Conservation (phyloP, 2,888 invertebrate species). For the Atherix ibis region DNA sequence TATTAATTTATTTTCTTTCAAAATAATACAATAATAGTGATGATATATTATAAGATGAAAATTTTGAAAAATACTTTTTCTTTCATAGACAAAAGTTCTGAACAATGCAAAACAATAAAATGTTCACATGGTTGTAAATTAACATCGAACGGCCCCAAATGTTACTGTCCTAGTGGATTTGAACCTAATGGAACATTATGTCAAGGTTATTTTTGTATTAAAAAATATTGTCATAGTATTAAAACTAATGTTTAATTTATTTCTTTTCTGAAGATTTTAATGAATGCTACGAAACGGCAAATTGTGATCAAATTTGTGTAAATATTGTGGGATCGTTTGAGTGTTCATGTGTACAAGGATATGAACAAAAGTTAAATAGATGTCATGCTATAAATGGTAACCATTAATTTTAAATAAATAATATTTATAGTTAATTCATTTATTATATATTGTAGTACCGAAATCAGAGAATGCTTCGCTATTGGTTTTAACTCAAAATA, state of each 20-base stretch:
- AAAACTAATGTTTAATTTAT: background rate
- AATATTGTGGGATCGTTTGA: slow-evolving; percentile 50
- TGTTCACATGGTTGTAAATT: slow-evolving; percentile 55
- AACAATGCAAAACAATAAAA: slow-evolving; percentile 35
- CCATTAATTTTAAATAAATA: slow-evolving; percentile 11
- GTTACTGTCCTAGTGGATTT: slow-evolving; percentile 58
- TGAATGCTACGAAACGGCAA: slow-evolving; percentile 55
- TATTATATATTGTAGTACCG: slow-evolving; percentile 39
- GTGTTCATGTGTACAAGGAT: slow-evolving; percentile 62
- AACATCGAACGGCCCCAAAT: slow-evolving; percentile 52
- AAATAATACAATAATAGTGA: slow-evolving; percentile 3
- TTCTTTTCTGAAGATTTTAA: slow-evolving; percentile 45
- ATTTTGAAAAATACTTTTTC: background rate
- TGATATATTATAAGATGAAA: background rate
- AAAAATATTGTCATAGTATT: slow-evolving; percentile 1
- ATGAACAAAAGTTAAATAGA: slow-evolving; percentile 39
- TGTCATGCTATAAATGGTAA: slow-evolving; percentile 60
- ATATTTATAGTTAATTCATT: too few relatives aligned
- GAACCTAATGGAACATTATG: slow-evolving; percentile 43
- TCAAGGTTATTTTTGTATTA: slow-evolving; percentile 28
- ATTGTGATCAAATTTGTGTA: slow-evolving; percentile 58
- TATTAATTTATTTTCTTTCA: background rate
- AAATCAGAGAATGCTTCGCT: slow-evolving; percentile 44
- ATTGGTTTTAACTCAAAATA: slow-evolving; percentile 49
- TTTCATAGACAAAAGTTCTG: slow-evolving; percentile 14